Evolutionary conservation across 2,113 vertebrate genomes (phyloP).

Genomic region (Condylura cristata): DNA sequence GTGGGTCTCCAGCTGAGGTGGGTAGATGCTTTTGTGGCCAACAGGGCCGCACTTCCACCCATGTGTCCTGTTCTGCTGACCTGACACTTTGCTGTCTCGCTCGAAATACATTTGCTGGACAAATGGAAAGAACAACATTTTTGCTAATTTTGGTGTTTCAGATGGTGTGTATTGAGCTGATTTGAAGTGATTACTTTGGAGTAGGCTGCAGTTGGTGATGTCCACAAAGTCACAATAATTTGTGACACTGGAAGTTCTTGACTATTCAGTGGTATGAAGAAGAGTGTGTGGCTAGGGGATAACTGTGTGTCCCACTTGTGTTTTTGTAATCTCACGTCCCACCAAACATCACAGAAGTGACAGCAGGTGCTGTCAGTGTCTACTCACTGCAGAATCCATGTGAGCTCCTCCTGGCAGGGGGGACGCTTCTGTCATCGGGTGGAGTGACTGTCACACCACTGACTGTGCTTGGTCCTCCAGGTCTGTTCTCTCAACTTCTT

Average conservation of each 20-base stretch:
- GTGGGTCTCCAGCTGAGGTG: fast-evolving
- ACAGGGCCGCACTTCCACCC: background rate
- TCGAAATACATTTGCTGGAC: background rate
- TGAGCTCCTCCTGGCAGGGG: fast-evolving
- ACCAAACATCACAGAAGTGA: background rate
- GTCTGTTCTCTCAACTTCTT: background rate
- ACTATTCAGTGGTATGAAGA: background rate
- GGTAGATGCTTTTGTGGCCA: background rate
- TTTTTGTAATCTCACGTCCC: background rate
- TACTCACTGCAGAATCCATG: background rate
- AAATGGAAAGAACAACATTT: background rate
- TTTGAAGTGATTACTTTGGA: background rate
- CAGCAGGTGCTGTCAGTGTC: background rate
- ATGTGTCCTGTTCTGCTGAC: fast-evolving
- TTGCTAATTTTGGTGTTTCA: background rate
- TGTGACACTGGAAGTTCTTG: background rate
- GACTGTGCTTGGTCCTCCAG: background rate
- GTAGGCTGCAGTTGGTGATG: background rate
- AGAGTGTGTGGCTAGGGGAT: background rate
- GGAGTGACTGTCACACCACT: background rate
- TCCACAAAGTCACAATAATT: background rate
- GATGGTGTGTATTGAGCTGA: background rate
- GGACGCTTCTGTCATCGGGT: fast-evolving
- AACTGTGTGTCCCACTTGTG: background rate
- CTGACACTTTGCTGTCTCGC: background rate